Evolutionary conservation across 53 echinoderm and acorn worm species (phyloP), one percentile per base, ranked within the genome.

Genomic region (Apostichopus leukothele): DNA sequence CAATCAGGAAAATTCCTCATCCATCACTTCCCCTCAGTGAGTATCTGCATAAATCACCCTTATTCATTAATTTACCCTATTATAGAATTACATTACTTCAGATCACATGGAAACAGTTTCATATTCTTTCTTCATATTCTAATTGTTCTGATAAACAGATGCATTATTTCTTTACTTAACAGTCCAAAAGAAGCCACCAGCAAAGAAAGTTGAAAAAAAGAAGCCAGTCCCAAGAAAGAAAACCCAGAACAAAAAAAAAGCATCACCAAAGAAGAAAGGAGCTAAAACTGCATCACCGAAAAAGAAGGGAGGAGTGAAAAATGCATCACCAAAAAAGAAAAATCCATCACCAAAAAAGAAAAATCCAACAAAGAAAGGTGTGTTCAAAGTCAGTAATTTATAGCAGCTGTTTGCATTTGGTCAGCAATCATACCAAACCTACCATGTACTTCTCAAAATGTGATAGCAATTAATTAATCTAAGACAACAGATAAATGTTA

Each of bases 341-440:
- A 39, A 39, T 39, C 2, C 39, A 39, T 39, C 39, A 39, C 39
- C 39, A 39, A 71, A 71, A 71, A 19, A 19, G 71, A 71, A 71
- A 71, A 71, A 6, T 71, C 71, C 71, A 71, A 6, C 71, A 71
- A 71, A 71, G 71, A 71, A 71, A 71, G 71, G 71, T 71, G 6
- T 71, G 71, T 18, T 71, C 71, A 13, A 4, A 63, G 11, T 63
- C 16, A 39, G 39, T 39, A 39, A 39, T 39, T 39, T 39, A 39
- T 39, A 39, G 39, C 0, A 0, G 23, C 23, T 39, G 39, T 39
- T 39, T 39, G 39, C 39, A 39, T 39, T 39, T 39, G 39, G 39
- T 39, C 39, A 39, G 39, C 39, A 39, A 39, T 39, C 39, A 39
- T 39, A 39, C 39, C 39, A 39, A 39, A 39, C 39, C 39, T 39